Evolutionary conservation across 1,140 invertebrate genomes (phyloP), one percentile per base, ranked within the genome.

Genomic region (Drosophila miranda): DNA sequence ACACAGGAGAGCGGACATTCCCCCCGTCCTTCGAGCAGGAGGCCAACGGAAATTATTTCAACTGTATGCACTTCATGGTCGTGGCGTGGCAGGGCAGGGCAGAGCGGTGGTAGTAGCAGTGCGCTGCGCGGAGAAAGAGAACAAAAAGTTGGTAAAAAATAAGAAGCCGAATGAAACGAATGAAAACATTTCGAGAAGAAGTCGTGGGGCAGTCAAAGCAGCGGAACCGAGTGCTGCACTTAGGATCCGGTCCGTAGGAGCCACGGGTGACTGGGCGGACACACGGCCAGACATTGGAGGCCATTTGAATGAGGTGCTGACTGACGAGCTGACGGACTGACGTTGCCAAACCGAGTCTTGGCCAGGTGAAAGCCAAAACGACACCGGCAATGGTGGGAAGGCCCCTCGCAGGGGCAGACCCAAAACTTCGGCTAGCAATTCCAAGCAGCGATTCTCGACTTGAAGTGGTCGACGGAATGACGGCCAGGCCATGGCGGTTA

Each of bases 291-390:
- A 66, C 61, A 54, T 48, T 19, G 34, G 60, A 55, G 76, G 78
- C 82, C 78, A 82, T 86, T 87, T 86, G 78, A 82, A 87, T 86
- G 82, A 86, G 82, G 82, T 86, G 82, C 82, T 82, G 82, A 86
- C 82, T 72, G 74, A 74, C 73, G 55, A 57, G 51, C 70, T 30
- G 23, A 56, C 34, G 21, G 30, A 9, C 44, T 50, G 71, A 75
- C 66, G 64, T 78, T 68, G 70, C 41, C 68, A 54, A 59, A 8
- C 30, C 43, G 60, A 78, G 49, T 38, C 11, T 13, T 38, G 34
- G 11, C 34, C 34, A 38, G 34, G 34, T 38, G 13, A 13, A 38
- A 38, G 34, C 34, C 34, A 13, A 38, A 38, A 38, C 34, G 34
- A 77, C 75, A 50, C 58, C 21, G 61, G 48, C 62, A 76, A 75